Base-by-base conservation (phyloP, 2,113 vertebrate genomes). In the Ictalurus punctatus region DNA sequence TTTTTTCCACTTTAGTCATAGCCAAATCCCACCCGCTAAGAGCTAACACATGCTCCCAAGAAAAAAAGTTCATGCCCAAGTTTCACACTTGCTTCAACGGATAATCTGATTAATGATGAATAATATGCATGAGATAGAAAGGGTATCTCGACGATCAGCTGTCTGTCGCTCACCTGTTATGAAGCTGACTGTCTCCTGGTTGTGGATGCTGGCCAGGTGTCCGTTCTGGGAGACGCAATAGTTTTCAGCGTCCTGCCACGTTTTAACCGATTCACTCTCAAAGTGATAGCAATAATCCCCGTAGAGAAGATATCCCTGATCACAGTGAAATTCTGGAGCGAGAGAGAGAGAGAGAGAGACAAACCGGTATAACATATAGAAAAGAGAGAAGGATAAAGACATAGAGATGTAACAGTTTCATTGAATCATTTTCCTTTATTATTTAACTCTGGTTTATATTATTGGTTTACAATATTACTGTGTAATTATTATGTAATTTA, bases 231-330 rank as follows among this genome's bases (percentile, higher is more conserved):
- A 21, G 9, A 0, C 19, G 12, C 96, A 96, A 44, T 90, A 91
- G n/a, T 86, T 78, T 78, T 96, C 94, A 0, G 96, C 95, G 0
- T 95, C 94, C 0, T 95, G 92, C 95, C 95, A 96, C 2, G 81
- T 94, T 61, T 92, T 93, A 48, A 92, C 88, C 0, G 17, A 7
- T 78, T 96, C 95, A 0, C 69, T 89, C 92, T 95, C 94, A 89
- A 96, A 96, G 63, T 92, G 92, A 87, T 96, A 96, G 92, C 96
- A 96, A 91, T 91, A 90, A 85, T 96, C 90, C 1, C 82, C 88
- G 1, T 92, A 95, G 71, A 96, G 58, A 90, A 96, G 86, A 73
- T 95, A 96, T 0, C 96, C 96, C 4, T 65, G 0, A 76, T 95
- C 96, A 90, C 96, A 96, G 92, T 95, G 93, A 74, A 86, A 95